Percentiles rank a stretch among this genome's conserved stretches.
These are phyloP conservation scores for Nerophis ophidion DNA, from an alignment of 2,113 vertebrate genomes.

Conservation along the genomic window DNA sequence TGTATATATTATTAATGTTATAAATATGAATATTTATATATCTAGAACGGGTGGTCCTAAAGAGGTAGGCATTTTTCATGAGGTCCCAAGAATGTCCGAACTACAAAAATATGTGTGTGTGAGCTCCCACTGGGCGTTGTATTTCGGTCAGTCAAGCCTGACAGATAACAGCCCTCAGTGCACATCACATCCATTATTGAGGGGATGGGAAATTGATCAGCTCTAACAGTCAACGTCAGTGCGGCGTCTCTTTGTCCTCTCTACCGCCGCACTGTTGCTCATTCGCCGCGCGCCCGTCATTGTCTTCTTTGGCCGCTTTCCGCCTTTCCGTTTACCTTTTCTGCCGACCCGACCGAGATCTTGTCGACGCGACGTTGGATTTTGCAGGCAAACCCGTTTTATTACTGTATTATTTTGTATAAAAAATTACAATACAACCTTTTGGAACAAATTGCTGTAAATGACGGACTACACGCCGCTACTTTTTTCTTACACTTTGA, in stretches of 20 bases:
- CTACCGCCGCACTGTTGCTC: conserved; percentile 20
- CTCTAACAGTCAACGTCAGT: conserved; percentile 49
- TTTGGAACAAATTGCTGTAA: no score
- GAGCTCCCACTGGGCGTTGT: conserved; percentile 52
- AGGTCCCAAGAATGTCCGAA: no score
- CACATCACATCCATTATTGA: conserved; percentile 72
- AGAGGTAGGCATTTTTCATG: no score
- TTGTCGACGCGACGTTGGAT: no score
- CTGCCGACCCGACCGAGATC: no score
- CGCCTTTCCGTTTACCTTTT: conserved; percentile 2
- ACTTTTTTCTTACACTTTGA: no score
- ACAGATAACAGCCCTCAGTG: conserved; percentile 56
- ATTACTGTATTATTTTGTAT: no score
- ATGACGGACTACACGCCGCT: no score
- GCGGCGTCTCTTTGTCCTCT: conserved; percentile 31
- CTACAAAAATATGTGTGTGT: conserved; percentile 3
- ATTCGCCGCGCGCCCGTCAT: background rate
- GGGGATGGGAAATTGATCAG: conserved; percentile 62
- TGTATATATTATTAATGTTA: no score
- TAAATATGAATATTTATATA: no score
- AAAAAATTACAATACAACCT: no score
- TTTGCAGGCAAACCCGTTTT: background rate
- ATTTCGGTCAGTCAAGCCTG: conserved; percentile 52
- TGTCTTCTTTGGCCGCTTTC: conserved; percentile 9
- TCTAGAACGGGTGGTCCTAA: no score